Percentiles rank a stretch among this genome's conserved stretches.
phyloP scores from a whole-genome alignment of 2,113 vertebrate species.

The Zosterops pallidus region DNA sequence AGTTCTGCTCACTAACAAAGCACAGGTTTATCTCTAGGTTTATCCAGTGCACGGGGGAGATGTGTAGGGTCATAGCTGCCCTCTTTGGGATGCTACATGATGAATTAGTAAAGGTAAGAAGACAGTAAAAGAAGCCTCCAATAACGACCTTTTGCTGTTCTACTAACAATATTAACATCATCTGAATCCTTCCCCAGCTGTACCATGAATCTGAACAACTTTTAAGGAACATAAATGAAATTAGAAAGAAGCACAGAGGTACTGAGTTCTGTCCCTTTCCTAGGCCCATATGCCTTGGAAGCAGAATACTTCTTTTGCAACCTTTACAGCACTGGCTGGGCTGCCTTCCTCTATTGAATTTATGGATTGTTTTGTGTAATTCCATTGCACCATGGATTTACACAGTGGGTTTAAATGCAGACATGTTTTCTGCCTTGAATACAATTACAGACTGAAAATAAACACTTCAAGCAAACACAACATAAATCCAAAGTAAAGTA shows the following conservation, averaged over 20 bases:
- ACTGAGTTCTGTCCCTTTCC: not conserved
- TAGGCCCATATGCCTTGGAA: not conserved
- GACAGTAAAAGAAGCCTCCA: not conserved
- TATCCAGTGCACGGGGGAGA: not conserved
- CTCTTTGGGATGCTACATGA: not conserved
- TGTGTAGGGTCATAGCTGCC: not conserved
- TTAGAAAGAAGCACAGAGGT: not conserved
- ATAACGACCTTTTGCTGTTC: not conserved
- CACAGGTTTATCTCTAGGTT: not conserved
- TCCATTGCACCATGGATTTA: not conserved
- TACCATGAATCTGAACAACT: not conserved
- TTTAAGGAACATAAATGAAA: not conserved
- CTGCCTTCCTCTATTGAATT: not conserved
- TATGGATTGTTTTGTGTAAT: not conserved
- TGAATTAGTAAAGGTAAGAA: not conserved
- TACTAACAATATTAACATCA: not conserved
- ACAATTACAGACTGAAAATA: not conserved
- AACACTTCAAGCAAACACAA: not conserved
- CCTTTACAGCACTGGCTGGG: not conserved
- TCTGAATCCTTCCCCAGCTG: not conserved
- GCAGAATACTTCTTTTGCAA: not conserved
- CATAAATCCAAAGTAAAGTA: not conserved
- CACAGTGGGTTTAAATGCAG: not conserved
- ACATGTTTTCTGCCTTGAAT: not conserved
- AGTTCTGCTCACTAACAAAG: not conserved